Evolutionary conservation across 2,888 invertebrate species (phyloP), one percentile per base, ranked within the genome.

Genomic region (Dascillus cervinus): DNA sequence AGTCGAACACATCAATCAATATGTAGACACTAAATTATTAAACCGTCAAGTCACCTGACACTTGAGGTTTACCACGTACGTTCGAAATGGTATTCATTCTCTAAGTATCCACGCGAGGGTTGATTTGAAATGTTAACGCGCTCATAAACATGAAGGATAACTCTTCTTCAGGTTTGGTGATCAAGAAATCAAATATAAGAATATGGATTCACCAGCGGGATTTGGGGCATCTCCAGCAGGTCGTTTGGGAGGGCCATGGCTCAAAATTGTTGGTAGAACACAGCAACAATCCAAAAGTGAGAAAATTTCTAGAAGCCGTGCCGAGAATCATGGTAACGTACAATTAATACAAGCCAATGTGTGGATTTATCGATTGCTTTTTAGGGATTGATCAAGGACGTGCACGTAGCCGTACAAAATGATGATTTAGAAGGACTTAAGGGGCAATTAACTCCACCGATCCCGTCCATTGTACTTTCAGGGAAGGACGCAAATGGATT

Each of bases 181-280:
- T 88, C 52, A 65, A 65, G 41, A 65, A 64, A 34, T 85, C 91
- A 45, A 91, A 89, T 57, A 91, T 95, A 44, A 73, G 92, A 47
- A 92, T 92, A 70, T 95, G 94, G 94, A 89, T 92, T 52, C 89
- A 92, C 63, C 91, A 92, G 64, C 79, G 86, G 62, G 89, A 92
- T 64, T 75, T 92, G 60, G 77, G 77, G 28, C 82, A 85, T 48
- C 69, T 92, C 49, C 89, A 91, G 65, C 82, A 84, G 55, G 85
- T 91, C 3, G 73, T 92, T 29, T 87, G 91, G 85, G 86, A 86
- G 53, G 92, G 94, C 0, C 86, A 91, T 55, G 94, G 92, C 1
- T 73, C 82, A 34, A 77, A 85, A 45, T 71, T 92, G 26, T 71
- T 85, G 37, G 80, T 81, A 49, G 88, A 91, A 58, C 85, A 86